Base-by-base conservation (phyloP, 2,888 invertebrate genomes). In the Aspidapion aeneum region DNA sequence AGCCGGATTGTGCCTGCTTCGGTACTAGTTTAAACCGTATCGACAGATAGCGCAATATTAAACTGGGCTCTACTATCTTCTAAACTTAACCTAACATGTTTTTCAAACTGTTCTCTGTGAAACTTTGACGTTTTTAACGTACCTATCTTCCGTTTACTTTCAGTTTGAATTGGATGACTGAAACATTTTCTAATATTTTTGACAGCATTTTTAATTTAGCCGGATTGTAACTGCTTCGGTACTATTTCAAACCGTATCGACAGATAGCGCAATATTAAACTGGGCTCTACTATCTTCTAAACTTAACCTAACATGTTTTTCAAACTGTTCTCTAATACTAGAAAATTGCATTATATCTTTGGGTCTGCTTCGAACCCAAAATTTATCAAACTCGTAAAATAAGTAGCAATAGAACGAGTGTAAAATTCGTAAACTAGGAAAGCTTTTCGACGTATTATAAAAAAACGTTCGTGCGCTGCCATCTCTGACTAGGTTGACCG, bases 291-390 rank as follows among this genome's bases (percentile, higher is more conserved):
- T 86, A 77, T 91, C 87, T 58, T 87, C 83, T 64, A 95, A 81
- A 66, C 85, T 84, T 66, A 81, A 80, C 74, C 88, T 84, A 57
- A 95, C 87, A 63, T 86, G 85, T 69, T 84, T 86, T 77, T 94
- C 94, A 81, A 96, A 98, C 74, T 87, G 89, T 72, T 91, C 89
- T 76, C 90, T 90, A 63, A 98, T 91, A 56, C 85, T 84, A 35
- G 94, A 92, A 79, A 98, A 98, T 75, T 97, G 94, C 98, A 98
- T 98, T 68, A 98, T 94, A 77, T 94, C 92, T 69, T 86, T 86
- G 0, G 98, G 98, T 74, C 94, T 93, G 19, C 93, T 91, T 68
- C 90, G 87, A 70, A 96, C 86, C 98, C 98, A 98, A 80, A 93
- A 91, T 73, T 90, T 89, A 81, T 97, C 96, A 82, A 98, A 98